Evolutionary conservation across 2,113 vertebrate species (phyloP).

Genomic region (Crotalus horridus): DNA sequence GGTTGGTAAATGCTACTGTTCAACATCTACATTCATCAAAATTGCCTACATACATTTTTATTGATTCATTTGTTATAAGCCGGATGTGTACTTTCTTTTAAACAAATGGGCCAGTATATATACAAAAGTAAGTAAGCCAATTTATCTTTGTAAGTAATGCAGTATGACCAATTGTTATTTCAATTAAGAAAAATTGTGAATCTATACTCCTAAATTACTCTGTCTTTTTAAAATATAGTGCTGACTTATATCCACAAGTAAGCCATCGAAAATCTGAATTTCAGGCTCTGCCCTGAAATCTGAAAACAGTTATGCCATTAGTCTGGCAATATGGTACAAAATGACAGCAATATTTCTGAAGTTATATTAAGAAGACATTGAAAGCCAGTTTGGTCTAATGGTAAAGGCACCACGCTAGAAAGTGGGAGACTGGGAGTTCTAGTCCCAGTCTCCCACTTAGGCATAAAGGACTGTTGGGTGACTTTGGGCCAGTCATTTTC

Average conservation of each 20-base stretch:
- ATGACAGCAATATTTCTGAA: not conserved
- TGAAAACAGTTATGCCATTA: not conserved
- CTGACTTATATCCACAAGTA: not conserved
- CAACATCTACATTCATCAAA: not conserved
- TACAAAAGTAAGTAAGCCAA: not conserved
- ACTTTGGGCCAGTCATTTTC: too few species aligned
- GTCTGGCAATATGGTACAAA: not conserved
- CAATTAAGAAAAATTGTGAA: not conserved
- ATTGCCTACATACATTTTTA: not conserved
- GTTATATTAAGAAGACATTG: not conserved
- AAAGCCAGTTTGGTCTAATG: too few species aligned
- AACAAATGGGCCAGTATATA: not conserved
- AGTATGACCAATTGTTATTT: not conserved
- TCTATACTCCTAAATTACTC: not conserved
- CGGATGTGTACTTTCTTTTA: not conserved
- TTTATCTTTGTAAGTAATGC: not conserved
- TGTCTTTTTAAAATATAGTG: not conserved
- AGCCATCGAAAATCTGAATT: not conserved
- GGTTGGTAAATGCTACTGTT: not conserved
- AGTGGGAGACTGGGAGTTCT: too few species aligned
- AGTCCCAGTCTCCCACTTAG: too few species aligned
- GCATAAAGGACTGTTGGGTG: too few species aligned
- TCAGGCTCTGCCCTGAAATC: not conserved
- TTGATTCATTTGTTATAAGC: not conserved
- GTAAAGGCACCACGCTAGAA: too few species aligned